Percentiles rank a stretch among this genome's conserved stretches.
These are phyloP conservation scores for Barnardius zonarius DNA, from an alignment of 2,113 vertebrate genomes.

Conservation along the genomic window DNA sequence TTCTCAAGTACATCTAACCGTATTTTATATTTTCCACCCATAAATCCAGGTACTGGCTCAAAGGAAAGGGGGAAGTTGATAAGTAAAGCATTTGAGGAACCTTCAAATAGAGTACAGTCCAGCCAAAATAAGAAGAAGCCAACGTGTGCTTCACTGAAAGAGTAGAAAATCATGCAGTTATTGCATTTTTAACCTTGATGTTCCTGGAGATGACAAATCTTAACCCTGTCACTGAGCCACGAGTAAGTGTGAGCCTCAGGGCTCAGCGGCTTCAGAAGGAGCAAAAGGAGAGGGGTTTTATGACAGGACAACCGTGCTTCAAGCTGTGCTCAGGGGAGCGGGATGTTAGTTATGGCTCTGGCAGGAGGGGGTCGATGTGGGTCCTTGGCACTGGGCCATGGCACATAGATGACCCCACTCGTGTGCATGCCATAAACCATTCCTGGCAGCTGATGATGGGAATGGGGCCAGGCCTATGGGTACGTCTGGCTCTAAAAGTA, in stretches of 20 bases:
- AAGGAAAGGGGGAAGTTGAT: neutral
- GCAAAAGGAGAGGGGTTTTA: neutral
- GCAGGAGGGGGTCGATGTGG: rapidly evolving
- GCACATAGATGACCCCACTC: neutral
- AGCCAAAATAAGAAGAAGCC: neutral
- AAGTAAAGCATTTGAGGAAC: neutral
- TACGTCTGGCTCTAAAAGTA: rapidly evolving
- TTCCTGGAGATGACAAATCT: neutral
- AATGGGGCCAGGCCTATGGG: rapidly evolving
- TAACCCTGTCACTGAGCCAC: neutral
- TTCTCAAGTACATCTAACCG: neutral
- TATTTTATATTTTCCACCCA: neutral
- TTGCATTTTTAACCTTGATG: neutral
- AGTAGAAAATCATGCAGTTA: neutral
- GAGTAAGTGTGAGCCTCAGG: neutral
- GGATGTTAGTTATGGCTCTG: neutral
- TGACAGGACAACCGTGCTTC: neutral
- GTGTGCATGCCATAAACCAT: rapidly evolving
- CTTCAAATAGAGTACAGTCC: neutral
- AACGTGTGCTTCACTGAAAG: neutral
- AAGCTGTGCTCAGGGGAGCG: neutral
- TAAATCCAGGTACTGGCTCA: neutral
- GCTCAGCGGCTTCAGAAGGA: neutral
- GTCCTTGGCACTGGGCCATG: rapidly evolving
- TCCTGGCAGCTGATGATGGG: neutral